These are phyloP conservation scores for Sepiola atlantica DNA, from an alignment of 2,888 invertebrate species.

Conservation along the genomic window DNA sequence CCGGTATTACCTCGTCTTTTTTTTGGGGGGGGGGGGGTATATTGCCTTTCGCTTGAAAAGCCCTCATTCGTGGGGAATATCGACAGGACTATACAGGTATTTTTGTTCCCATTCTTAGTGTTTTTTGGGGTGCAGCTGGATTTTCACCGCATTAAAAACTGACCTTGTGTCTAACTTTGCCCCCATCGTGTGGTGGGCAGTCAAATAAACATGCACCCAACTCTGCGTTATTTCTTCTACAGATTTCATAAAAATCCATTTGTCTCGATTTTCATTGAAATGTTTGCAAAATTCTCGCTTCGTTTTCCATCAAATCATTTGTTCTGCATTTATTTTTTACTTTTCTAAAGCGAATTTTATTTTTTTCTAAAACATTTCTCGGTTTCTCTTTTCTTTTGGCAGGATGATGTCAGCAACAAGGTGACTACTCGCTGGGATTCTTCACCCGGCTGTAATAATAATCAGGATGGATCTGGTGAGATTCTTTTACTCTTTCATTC, in stretches of 20 bases:
- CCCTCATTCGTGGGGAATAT: too few species aligned
- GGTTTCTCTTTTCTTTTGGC: not conserved
- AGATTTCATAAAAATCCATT: not conserved
- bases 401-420: conserved; percentile 43
- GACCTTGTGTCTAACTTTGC: too few species aligned
- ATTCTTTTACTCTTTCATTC: not conserved
- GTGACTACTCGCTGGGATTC: conserved; percentile 44
- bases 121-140: too few species aligned
- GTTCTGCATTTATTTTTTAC: not conserved
- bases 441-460: not conserved
- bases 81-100: too few species aligned
- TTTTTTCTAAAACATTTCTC: not conserved
- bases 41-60: too few species aligned
- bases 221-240: not conserved
- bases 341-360: not conserved
- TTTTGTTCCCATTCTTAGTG: too few species aligned
- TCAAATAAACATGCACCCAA: too few species aligned
- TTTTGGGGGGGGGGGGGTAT: too few species aligned
- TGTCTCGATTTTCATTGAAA: not conserved
- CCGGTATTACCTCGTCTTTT: too few species aligned
- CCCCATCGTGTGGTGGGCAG: too few species aligned
- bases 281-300: not conserved
- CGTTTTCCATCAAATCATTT: not conserved
- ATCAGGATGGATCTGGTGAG: conserved; percentile 44
- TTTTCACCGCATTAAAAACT: too few species aligned